Base-by-base conservation (phyloP, 2,888 invertebrate genomes). In the Athalia cordata region DNA sequence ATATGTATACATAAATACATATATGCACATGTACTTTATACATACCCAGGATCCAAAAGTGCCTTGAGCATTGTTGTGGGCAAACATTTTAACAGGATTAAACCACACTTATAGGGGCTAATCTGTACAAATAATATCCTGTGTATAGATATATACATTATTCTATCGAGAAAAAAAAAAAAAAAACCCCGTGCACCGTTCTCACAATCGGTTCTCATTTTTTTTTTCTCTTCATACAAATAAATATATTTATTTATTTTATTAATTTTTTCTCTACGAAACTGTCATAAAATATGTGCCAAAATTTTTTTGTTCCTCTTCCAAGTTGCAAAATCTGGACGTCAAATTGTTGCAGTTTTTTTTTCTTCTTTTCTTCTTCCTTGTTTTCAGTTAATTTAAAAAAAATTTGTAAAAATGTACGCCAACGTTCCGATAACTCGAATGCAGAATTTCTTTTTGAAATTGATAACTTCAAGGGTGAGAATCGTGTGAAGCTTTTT, bases 61-160 rank as follows among this genome's bases (percentile, higher is more conserved):
- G 83, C 84, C 81, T 81, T 83, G 77, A 80, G 80, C 79, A 79
- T 81, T 84, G 81, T 83, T 86, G 86, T 86, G 86, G 82, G 89
- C 87, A 89, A 89, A 89, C 89, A 89, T 89, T 89, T 89, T 89
- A 89, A 89, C 89, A 84, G 89, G 88, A 89, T 89, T 89, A 89
- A 86, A 85, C 85, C 84, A 89, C 88, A 89, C 89, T 89, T 86
- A 88, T 83, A 81, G 83, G 83, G 85, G 84, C 87, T 89, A 89
- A 89, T 88, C 88, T 87, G 84, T 75, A 83, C 86, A 88, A 88
- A 88, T 85, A 89, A 83, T 85, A 82, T 84, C 81, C 81, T 82
- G 85, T 84, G 84, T 85, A 85, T 85, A 45, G 66, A 13, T 8
- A 43, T 55, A n/a, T 29, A 29, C 29, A 29, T 29, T 29, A 29